These are phyloP conservation scores for Aphyosemion australe DNA, from an alignment of 2,113 vertebrate species.

Conservation along the genomic window DNA sequence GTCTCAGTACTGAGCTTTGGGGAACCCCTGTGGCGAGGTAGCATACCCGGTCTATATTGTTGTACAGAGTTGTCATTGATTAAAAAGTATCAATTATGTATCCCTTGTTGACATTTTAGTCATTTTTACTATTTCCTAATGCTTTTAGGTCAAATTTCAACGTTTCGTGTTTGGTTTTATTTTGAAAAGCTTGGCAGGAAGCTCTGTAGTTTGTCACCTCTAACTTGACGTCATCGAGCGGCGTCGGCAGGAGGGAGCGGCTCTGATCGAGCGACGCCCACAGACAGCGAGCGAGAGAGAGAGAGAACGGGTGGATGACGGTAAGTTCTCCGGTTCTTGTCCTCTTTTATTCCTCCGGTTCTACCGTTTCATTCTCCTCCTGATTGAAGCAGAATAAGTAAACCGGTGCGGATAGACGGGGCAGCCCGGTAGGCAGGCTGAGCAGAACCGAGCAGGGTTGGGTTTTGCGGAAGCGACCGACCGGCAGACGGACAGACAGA, in stretches of 20 bases:
- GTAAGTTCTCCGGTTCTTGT: constrained; percentile 52
- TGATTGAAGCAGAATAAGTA: neutral
- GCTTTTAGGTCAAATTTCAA: too few species aligned
- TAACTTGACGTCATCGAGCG: constrained; percentile 25
- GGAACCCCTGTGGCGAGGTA: too few species aligned
- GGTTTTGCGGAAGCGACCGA: constrained; percentile 76
- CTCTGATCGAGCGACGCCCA: constrained; percentile 59
- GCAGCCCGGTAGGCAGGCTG: constrained; percentile 24
- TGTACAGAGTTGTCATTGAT: too few species aligned
- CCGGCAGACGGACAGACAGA: constrained; percentile 53
- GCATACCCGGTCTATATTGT: too few species aligned
- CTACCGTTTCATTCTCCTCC: neutral
- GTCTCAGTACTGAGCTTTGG: too few species aligned
- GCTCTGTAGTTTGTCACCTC: accelerated
- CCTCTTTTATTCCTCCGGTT: neutral
- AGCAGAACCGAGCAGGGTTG: constrained; percentile 41
- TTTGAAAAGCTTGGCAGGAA: constrained; percentile 26
- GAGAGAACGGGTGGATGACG: constrained; percentile 66
- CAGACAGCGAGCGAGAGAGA: constrained; percentile 21
- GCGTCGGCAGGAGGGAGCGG: constrained; percentile 72
- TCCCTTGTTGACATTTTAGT: too few species aligned
- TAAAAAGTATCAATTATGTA: too few species aligned
- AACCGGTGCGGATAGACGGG: neutral
- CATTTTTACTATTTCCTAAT: too few species aligned
- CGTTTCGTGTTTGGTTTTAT: constrained; percentile 13